These are phyloP conservation scores for Aphidius gifuensis DNA, from an alignment of 1,140 invertebrate genomes.

Conservation along the genomic window DNA sequence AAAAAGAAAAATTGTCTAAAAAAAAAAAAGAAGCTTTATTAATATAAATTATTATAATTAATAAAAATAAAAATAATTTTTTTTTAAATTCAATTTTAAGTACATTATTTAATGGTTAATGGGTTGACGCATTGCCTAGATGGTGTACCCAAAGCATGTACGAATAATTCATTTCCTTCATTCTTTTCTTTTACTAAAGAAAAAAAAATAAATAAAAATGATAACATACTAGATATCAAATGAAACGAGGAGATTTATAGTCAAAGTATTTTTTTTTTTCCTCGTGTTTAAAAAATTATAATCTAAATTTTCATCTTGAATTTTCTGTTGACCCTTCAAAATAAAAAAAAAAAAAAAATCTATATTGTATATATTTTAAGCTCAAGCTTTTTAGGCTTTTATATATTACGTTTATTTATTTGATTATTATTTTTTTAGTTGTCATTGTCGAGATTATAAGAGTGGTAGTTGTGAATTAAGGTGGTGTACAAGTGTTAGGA, in stretches of 20 bases:
- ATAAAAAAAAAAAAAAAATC: neutral
- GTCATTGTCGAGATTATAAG: neutral
- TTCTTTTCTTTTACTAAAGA: no score
- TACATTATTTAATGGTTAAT: slow-evolving; percentile 16
- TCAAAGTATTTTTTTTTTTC: no score
- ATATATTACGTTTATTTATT: neutral
- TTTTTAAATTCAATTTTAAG: slow-evolving; percentile 10
- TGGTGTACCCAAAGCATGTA: no score
- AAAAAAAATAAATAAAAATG: no score
- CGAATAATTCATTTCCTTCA: no score
- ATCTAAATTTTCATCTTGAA: no score
- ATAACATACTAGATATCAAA: no score
- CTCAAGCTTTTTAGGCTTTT: neutral
- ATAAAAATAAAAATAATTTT: slow-evolving; percentile 8
- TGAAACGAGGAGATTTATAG: no score
- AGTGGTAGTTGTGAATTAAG: slow-evolving; percentile 21
- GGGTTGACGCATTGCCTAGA: slow-evolving; percentile 19
- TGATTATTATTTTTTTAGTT: neutral
- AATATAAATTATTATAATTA: neutral
- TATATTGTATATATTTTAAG: neutral
- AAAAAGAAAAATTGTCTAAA: neutral
- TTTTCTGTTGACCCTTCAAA: no score
- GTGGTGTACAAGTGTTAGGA: slow-evolving; percentile 20
- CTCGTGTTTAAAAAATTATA: no score
- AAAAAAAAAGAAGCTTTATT: no score